Conservation (phyloP, 2,888 invertebrate species). For the Lasioglossum leucozonium region DNA sequence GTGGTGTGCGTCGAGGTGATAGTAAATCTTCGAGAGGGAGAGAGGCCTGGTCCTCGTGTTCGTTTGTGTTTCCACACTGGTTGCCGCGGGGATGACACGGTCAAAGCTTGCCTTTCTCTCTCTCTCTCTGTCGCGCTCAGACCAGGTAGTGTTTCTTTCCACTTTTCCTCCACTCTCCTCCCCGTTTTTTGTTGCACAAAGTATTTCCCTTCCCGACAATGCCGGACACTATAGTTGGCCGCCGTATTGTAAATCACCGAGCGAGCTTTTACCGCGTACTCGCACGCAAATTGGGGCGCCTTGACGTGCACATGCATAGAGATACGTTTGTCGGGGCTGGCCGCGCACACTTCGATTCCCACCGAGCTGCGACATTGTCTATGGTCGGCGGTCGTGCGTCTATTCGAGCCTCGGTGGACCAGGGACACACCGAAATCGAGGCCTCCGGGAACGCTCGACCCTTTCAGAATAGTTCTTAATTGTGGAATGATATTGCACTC, state of each 20-base stretch:
- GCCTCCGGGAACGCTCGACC: not conserved
- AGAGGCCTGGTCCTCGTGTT: slow-evolving; percentile 25
- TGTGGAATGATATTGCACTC: not conserved
- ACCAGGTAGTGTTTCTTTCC: not conserved
- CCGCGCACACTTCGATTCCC: slow-evolving; percentile 41
- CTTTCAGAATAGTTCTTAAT: slow-evolving; percentile 1
- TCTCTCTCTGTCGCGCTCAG: not conserved
- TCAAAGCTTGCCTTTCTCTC: slow-evolving; percentile 33
- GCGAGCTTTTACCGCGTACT: slow-evolving; percentile 52
- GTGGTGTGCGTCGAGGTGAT: not conserved
- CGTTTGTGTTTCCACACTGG: slow-evolving; percentile 45
- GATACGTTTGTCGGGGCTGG: slow-evolving; percentile 39
- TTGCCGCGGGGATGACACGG: slow-evolving; percentile 55
- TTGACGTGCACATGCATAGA: slow-evolving; percentile 41
- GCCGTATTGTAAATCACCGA: slow-evolving; percentile 50
- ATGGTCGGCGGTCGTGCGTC: slow-evolving; percentile 17
- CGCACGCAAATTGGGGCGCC: slow-evolving; percentile 59
- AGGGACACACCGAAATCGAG: not conserved
- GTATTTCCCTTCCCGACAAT: slow-evolving; percentile 49
- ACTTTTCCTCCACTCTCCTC: not conserved
- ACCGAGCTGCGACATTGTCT: slow-evolving; percentile 41
- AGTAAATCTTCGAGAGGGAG: slow-evolving; percentile 31
- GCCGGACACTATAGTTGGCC: slow-evolving; percentile 36
- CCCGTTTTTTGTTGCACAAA: slow-evolving; percentile 37
- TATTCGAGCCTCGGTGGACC: slow-evolving; percentile 3